A percentile compares a stretch with the other conserved stretches of the same genome.
Evolutionary conservation across 2,113 vertebrate species (phyloP).

Genomic region (Phalacrocorax carbo): DNA sequence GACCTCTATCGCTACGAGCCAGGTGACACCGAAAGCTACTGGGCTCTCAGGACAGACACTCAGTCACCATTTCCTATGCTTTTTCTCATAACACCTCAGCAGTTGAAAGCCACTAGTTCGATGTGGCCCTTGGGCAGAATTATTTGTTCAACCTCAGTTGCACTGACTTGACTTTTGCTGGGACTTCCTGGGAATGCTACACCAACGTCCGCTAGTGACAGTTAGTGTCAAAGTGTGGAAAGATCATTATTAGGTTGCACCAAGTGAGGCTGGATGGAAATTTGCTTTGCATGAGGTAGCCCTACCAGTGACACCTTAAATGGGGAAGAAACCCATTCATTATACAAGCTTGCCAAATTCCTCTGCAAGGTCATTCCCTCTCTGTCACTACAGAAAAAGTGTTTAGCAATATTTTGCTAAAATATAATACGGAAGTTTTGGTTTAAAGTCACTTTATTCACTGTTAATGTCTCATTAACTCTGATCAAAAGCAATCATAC

Average conservation of each 20-base stretch:
- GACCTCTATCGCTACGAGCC: fast-evolving
- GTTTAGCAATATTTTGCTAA: neutral
- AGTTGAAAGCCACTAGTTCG: neutral
- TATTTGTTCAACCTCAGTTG: neutral
- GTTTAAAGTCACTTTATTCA: neutral
- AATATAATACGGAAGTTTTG: neutral
- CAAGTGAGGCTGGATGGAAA: neutral
- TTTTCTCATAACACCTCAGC: neutral
- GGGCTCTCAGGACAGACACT: neutral
- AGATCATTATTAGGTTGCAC: neutral
- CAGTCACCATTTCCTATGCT: neutral
- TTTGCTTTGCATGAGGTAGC: neutral
- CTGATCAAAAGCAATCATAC: neutral
- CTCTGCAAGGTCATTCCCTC: neutral
- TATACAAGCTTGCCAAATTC: neutral
- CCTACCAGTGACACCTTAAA: neutral
- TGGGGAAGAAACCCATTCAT: neutral
- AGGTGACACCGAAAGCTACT: neutral
- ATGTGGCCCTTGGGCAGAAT: neutral
- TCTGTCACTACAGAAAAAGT: neutral
- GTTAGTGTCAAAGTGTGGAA: neutral
- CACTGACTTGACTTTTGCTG: neutral
- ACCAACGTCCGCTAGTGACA: neutral
- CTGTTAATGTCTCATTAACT: conserved; percentile 8
- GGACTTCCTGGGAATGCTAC: neutral